Evolutionary conservation across 2,888 invertebrate genomes (phyloP).

Genomic region (Drosophila lutescens): DNA sequence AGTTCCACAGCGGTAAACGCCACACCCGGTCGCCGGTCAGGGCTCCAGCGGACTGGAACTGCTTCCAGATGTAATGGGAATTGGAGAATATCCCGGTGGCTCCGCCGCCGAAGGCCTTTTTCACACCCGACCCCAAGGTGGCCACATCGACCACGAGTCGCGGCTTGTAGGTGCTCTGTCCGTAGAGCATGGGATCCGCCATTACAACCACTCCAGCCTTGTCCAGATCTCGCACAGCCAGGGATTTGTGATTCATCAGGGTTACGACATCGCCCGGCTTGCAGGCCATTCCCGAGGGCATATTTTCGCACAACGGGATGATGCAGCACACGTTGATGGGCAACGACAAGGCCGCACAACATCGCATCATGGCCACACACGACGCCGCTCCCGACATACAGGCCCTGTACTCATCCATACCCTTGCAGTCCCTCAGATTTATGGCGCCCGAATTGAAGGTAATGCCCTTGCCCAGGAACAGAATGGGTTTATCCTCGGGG

Average conservation of each 20-base stretch:
- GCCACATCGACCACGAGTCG: conserved; percentile 86
- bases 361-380: conserved; percentile 85
- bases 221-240: conserved; percentile 86
- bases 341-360: conserved; percentile 85
- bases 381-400: conserved; percentile 88
- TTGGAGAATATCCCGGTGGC: conserved; percentile 86
- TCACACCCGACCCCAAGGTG: conserved; percentile 85
- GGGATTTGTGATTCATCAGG: conserved; percentile 85
- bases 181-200: conserved; percentile 92
- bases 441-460: conserved; percentile 85
- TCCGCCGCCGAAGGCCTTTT: conserved; percentile 86
- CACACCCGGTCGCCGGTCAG: conserved; percentile 87
- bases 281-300: conserved; percentile 86
- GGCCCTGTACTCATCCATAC: conserved; percentile 83
- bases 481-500: conserved; percentile 84
- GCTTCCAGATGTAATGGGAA: conserved; percentile 85
- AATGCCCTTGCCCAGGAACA: conserved; percentile 86
- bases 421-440: conserved; percentile 62
- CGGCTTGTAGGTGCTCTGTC: conserved; percentile 87
- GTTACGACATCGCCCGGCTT: conserved; percentile 85
- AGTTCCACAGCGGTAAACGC: conserved; percentile 87
- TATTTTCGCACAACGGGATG: conserved; percentile 84
- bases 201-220: conserved; percentile 91
- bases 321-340: conserved; percentile 85
- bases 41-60: conserved; percentile 85